Percentiles rank a stretch among this genome's conserved stretches.
Evolutionary conservation across 2,797 vertebrate species (phyloP).

Genomic region (Gallinago stenura): DNA sequence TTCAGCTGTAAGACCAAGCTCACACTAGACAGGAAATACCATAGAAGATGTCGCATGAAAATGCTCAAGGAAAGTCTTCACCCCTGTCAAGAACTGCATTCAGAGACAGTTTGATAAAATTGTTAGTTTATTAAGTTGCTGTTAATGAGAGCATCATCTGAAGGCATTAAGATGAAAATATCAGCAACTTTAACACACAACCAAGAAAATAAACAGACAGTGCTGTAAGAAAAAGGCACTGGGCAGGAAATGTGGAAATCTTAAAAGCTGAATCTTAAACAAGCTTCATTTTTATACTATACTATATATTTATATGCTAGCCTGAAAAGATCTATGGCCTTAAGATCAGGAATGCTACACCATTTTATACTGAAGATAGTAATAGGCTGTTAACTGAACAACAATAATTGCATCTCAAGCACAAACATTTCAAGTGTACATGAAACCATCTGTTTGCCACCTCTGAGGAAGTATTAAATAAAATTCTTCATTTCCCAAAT

Average conservation of each 20-base stretch:
- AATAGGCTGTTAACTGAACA: neutral
- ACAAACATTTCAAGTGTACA: neutral
- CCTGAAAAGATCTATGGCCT: neutral
- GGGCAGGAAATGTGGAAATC: neutral
- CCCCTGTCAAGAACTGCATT: neutral
- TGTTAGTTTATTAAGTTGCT: neutral
- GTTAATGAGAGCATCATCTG: neutral
- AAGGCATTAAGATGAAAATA: neutral
- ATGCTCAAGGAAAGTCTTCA: neutral
- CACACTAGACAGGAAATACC: neutral
- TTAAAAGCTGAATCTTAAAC: neutral
- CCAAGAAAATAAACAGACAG: neutral
- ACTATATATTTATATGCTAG: neutral
- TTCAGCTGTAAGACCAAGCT: neutral
- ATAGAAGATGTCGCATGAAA: neutral
- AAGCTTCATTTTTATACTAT: neutral
- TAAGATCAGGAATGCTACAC: neutral
- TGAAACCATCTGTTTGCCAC: constrained; percentile 42
- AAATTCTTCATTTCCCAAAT: neutral
- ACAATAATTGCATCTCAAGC: neutral
- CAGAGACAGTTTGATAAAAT: neutral
- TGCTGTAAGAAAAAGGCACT: neutral
- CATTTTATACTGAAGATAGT: neutral
- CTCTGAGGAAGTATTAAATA: constrained; percentile 37
- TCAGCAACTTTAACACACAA: neutral